Evolutionary conservation across 2,797 vertebrate genomes (phyloP).

Genomic region (Sparus aurata): DNA sequence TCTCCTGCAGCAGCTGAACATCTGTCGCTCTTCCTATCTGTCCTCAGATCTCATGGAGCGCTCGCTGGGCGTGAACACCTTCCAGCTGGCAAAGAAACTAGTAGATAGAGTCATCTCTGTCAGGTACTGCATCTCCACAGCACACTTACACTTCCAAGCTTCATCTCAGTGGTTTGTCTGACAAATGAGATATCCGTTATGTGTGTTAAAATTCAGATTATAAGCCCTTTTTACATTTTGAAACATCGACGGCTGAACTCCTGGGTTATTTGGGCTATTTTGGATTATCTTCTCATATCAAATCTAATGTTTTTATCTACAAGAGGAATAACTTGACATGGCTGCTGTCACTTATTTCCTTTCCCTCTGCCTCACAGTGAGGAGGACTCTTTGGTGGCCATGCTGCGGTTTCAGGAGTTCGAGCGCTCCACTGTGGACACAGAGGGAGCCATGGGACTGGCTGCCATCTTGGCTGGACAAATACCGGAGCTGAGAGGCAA

Average conservation of each 20-base stretch:
- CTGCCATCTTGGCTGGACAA: constrained; percentile 89
- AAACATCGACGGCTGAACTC: neutral
- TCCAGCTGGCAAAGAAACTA: constrained; percentile 90
- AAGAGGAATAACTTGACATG: neutral
- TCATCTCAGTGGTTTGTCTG: neutral
- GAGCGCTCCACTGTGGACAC: constrained; percentile 90
- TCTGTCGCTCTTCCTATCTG: constrained; percentile 26
- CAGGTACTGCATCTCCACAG: constrained; percentile 77
- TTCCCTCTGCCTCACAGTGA: constrained; percentile 77
- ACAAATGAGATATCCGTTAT: neutral
- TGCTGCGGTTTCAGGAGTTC: constrained; percentile 92
- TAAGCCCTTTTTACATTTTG: neutral
- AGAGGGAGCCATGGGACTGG: constrained; percentile 91
- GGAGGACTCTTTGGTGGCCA: constrained; percentile 89
- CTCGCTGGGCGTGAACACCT: constrained; percentile 87
- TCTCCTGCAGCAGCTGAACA: constrained; percentile 1
- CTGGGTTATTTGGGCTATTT: no score
- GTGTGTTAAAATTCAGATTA: neutral
- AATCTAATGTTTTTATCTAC: neutral
- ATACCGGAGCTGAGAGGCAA: constrained; percentile 91
- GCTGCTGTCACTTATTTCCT: neutral
- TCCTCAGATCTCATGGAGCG: constrained; percentile 88
- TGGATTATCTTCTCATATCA: neutral
- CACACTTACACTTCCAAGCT: neutral
- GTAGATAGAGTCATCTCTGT: constrained; percentile 92